Conservation (phyloP, 2,113 vertebrate genomes). For the human (Homo sapiens) region DNA sequence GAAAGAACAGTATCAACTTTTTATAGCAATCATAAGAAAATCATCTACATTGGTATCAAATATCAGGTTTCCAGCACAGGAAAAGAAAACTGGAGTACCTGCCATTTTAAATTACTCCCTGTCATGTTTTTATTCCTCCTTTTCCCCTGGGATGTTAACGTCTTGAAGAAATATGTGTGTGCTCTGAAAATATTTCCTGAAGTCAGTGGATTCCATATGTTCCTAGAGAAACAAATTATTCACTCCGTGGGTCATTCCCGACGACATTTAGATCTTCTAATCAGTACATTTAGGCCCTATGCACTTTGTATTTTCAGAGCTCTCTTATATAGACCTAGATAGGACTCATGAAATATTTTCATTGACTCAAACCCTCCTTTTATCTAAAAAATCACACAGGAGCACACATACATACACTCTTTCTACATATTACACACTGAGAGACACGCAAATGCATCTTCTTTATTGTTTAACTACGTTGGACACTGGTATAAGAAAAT, state of each 20-base stretch:
- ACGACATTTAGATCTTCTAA: slow-evolving; percentile 81
- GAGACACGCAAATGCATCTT: neutral
- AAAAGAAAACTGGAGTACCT: slow-evolving; percentile 81
- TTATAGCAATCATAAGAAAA: slow-evolving; percentile 81
- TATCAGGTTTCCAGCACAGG: slow-evolving; percentile 82
- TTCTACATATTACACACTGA: neutral
- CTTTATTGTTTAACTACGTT: neutral
- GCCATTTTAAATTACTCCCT: slow-evolving; percentile 85
- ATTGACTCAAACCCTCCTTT: neutral
- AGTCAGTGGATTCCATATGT: slow-evolving; percentile 86
- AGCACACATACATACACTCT: neutral
- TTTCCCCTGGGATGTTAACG: slow-evolving; percentile 82
- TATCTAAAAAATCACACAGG: slow-evolving; percentile 6
- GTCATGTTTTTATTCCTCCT: slow-evolving; percentile 84
- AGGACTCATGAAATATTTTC: slow-evolving; percentile 50
- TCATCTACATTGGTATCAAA: slow-evolving; percentile 78
- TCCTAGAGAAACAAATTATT: slow-evolving; percentile 83
- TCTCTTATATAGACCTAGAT: slow-evolving; percentile 31
- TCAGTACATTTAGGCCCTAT: slow-evolving; percentile 70
- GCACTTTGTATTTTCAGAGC: slow-evolving; percentile 65
- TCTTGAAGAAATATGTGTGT: slow-evolving; percentile 85
- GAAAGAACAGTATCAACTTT: slow-evolving; percentile 74
- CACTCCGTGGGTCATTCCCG: slow-evolving; percentile 77
- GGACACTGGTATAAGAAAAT: neutral
- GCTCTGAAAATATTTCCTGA: slow-evolving; percentile 88